Evolutionary conservation across 2,113 vertebrate species (phyloP), one percentile per base, ranked within the genome.

Genomic region (Cebidichthys violaceus): DNA sequence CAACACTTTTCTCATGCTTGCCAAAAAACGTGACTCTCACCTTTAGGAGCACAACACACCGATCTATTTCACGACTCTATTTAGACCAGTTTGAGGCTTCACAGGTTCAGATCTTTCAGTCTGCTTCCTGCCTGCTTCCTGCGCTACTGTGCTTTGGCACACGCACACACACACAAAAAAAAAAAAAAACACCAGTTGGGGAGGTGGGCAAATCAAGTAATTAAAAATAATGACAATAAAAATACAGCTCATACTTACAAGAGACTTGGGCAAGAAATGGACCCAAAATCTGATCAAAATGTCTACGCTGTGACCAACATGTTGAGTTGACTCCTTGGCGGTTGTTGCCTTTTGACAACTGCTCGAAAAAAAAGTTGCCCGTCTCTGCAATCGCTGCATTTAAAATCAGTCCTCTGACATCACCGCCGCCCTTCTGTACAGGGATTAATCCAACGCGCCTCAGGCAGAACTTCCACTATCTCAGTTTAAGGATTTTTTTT

Each of bases 141-240:
- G 78, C 57, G 69, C 39, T 61, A 67, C 73, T 75, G 65, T 57
- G 35, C 66, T 27, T 27, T 55, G 67, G 45, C 50, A 27, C 65
- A 88, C 47, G n/a, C n/a, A n/a, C n/a, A n/a, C n/a, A n/a, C n/a
- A n/a, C n/a, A n/a, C n/a, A n/a, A n/a, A n/a, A n/a, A n/a, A n/a
- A 33, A 3, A 81, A n/a, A 88, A 81, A 81, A 59, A 60, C 80
- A 64, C 82, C 82, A 83, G 86, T 67, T 43, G 82, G 77, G 54
- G 55, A 62, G 77, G 68, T 2, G 9, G 22, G 70, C 71, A 81
- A 75, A 71, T 66, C 52, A 82, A 80, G 72, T 87, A 71, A 89
- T 89, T 86, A 79, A 81, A 92, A 87, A 86, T 90, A 92, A 89
- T 85, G 82, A 89, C 47, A 83, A 71, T 89, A 52, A 65, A 47